Conservation (phyloP, 2,113 vertebrate species). For the Leucoraja erinaceus region DNA sequence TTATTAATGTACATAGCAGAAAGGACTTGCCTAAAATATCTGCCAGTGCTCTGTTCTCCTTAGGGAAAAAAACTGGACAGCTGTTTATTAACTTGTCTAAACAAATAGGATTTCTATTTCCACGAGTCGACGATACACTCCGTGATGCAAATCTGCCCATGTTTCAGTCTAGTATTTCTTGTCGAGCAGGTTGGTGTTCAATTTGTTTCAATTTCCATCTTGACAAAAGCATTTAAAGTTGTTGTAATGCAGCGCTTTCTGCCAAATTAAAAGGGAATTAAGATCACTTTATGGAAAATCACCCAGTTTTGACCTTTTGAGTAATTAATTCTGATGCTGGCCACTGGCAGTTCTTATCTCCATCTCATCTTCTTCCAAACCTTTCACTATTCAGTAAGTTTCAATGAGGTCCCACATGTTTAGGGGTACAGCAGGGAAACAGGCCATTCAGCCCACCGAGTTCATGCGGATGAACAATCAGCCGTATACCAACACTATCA, state of each 20-base stretch:
- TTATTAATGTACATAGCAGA: neutral
- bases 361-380: too few species aligned
- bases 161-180: neutral
- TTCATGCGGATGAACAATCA: too few species aligned
- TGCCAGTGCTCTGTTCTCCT: neutral
- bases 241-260: neutral
- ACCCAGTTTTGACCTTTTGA: neutral
- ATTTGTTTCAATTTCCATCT: neutral
- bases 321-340: neutral
- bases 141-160: neutral
- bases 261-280: conserved; percentile 12
- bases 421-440: too few species aligned
- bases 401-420: too few species aligned
- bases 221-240: neutral
- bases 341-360: neutral
- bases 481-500: too few species aligned
- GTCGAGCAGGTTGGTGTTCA: neutral
- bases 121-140: neutral
- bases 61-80: neutral
- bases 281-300: neutral
- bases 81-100: neutral
- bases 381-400: too few species aligned
- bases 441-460: too few species aligned
- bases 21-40: neutral
- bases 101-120: neutral